Conservation (phyloP, 1,140 invertebrate species). For the Limonius californicus region DNA sequence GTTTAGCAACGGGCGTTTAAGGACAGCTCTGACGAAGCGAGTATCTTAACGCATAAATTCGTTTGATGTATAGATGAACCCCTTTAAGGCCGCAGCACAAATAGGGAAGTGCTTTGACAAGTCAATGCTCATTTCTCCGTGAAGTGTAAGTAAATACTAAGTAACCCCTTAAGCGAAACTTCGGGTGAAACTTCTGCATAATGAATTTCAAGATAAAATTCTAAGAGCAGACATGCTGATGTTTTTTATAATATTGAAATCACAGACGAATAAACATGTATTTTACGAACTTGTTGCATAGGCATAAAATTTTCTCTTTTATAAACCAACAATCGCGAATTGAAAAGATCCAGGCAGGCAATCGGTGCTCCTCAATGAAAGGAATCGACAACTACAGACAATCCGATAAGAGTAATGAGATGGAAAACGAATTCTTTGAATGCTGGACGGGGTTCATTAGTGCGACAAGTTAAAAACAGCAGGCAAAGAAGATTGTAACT, state of each 20-base stretch:
- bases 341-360: neutral
- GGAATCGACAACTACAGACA: slow-evolving; percentile 11
- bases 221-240: neutral
- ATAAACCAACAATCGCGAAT: too few relatives aligned
- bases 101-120: neutral
- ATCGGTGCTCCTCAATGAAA: neutral
- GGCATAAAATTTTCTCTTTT: neutral
- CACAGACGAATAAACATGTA: neutral
- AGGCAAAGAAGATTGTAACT: too few relatives aligned
- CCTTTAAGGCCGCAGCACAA: neutral
- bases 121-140: neutral
- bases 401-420: slow-evolving; percentile 11
- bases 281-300: slow-evolving; percentile 2
- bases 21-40: neutral
- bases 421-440: slow-evolving; percentile 14
- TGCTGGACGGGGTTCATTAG: slow-evolving; percentile 6
- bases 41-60: neutral
- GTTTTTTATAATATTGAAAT: neutral
- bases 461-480: neutral
- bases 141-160: neutral
- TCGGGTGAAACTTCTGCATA: neutral
- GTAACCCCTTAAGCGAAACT: neutral
- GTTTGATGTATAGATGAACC: neutral
- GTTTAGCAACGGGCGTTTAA: neutral
- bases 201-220: neutral